Evolutionary conservation across 2,113 vertebrate species (phyloP), one percentile per base, ranked within the genome.

Genomic region (Semicossyphus pulcher): DNA sequence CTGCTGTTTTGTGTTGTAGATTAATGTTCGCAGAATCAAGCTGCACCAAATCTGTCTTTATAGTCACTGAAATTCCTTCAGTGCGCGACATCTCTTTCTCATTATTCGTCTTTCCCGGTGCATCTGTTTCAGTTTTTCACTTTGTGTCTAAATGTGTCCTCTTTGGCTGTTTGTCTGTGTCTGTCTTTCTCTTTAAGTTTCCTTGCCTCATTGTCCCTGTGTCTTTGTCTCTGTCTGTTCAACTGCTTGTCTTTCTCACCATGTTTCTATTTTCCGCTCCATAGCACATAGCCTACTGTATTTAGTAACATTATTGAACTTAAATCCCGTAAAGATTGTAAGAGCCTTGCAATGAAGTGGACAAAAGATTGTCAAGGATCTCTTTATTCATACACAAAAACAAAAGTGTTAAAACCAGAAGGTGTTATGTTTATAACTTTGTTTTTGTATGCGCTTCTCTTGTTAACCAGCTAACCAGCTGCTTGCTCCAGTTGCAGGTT

Each of bases 1-100:
- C 68, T 64, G 61, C 71, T 81, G 84, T 71, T 88, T 74, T 68
- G 23, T 64, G 45, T 70, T 80, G 20, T 5, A 0, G 25, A 45
- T 44, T 16, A 59, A 16, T 73, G 52, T 76, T 72, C 63, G 61
- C 53, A 71, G 70, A 23, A 77, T 75, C 64, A 62, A 53, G 54
- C 66, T 64, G 60, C 64, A 28, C n/a, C 59, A 70, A 54, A 67
- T 79, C n/a, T 0, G 1, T 65, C 20, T 25, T 36, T 31, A 69
- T 39, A 58, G 56, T 68, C 10, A 37, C 11, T 45, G 31, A 78
- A 76, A 57, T 54, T 20, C 49, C 42, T 12, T 68, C 41, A 53
- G 57, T 41, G 7, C 48, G 49, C 64, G 52, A 42, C 60, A 53
- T 51, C 37, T 52, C 49, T 7, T 70, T 76, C 31, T 72, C 31